phyloP scores from a whole-genome alignment of 1,140 invertebrate species.

The Popillia japonica region DNA sequence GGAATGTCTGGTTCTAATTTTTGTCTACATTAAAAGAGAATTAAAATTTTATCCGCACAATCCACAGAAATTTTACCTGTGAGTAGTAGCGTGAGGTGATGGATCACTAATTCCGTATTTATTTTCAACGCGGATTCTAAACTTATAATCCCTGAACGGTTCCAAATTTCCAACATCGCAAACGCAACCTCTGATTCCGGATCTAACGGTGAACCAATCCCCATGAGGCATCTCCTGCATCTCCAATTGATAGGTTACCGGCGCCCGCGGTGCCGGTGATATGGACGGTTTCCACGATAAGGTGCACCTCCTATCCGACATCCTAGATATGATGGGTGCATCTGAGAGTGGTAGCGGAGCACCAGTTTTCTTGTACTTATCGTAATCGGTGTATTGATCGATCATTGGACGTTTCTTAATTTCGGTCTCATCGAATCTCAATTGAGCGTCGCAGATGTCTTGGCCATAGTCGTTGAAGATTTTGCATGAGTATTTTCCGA shows the following conservation, averaged over 20 bases:
- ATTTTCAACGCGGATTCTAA: conserved; percentile 93
- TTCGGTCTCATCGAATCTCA: conserved; percentile 82
- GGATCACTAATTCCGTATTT: conserved; percentile 97
- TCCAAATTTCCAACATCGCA: conserved; percentile 85
- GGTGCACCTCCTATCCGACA: conserved; percentile 85
- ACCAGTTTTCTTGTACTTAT: conserved; percentile 82
- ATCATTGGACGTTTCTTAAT: conserved; percentile 74
- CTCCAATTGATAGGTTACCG: conserved; percentile 93
- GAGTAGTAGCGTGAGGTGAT: conserved; percentile 85
- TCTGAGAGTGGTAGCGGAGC: conserved; percentile 85
- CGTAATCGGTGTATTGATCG: conserved; percentile 85
- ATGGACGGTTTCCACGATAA: conserved; percentile 93
- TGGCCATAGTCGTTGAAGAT: conserved; percentile 86
- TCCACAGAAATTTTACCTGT: conserved; percentile 60
- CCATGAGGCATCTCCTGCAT: conserved; percentile 89
- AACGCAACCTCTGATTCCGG: conserved; percentile 81
- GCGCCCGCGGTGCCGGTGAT: conserved; percentile 77
- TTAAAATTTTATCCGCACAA: neutral
- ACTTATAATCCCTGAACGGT: conserved; percentile 90
- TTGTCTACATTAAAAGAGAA: conserved; percentile 62
- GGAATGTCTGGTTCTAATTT: conserved; percentile 82
- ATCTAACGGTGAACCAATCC: conserved; percentile 85
- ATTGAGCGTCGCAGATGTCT: conserved; percentile 80
- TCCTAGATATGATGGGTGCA: conserved; percentile 86
- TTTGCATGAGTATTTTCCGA: conserved; percentile 82